Evolutionary conservation across 2,888 invertebrate species (phyloP).

Genomic region (Steinernema carpocapsae): DNA sequence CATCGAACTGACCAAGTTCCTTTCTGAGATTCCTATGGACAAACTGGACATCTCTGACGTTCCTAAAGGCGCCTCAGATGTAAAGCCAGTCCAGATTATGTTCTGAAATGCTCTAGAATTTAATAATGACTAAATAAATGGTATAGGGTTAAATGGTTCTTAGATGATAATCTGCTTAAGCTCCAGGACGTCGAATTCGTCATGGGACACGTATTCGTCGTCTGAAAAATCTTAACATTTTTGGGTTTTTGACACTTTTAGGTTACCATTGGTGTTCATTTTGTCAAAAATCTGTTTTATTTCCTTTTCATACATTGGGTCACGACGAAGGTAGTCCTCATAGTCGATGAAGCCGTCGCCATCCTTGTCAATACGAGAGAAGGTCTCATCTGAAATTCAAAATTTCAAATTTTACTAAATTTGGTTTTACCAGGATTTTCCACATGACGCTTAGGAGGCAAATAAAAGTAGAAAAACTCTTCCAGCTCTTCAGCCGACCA

Average conservation of each 20-base stretch:
- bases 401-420: not conserved
- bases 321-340: slow-evolving; percentile 10
- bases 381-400: not conserved
- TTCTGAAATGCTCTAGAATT: not conserved
- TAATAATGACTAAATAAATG: not conserved
- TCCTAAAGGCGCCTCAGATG: not conserved
- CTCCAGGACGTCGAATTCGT: not conserved
- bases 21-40: not conserved
- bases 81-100: not conserved
- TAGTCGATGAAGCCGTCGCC: not conserved
- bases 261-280: not conserved
- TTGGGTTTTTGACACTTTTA: not conserved
- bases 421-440: not conserved
- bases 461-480: slow-evolving; percentile 9
- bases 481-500: not conserved
- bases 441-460: not conserved
- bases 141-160: not conserved
- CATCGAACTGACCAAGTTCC: not conserved
- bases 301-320: not conserved
- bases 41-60: not conserved
- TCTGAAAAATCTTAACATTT: not conserved
- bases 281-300: not conserved
- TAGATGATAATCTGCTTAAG: not conserved
- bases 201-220: not conserved
- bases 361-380: not conserved